phyloP scores from a whole-genome alignment of 2,888 invertebrate species.

The Himalopsyche anomala region DNA sequence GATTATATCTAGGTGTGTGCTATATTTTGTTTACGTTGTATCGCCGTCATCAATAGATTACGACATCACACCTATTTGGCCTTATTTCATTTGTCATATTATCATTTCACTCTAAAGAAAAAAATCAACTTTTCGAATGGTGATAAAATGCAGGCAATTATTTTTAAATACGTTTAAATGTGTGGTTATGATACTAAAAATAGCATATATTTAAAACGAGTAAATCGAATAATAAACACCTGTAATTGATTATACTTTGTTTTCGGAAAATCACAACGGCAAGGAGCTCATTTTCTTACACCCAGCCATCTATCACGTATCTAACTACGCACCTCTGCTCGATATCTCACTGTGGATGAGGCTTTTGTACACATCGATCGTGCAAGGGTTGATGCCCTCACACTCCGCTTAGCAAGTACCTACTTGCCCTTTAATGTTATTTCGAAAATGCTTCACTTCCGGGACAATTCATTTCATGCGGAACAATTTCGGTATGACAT shows the following conservation, averaged over 20 bases:
- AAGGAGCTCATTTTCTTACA: background rate
- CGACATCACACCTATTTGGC: no score
- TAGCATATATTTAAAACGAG: background rate
- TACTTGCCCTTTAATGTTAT: constrained; percentile 32
- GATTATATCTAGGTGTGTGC: no score
- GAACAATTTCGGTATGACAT: constrained; percentile 27
- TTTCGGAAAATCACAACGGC: background rate
- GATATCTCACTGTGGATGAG: constrained; percentile 17
- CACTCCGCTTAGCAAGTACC: constrained; percentile 3
- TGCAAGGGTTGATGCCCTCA: constrained; percentile 37
- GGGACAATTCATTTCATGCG: background rate
- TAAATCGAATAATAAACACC: background rate
- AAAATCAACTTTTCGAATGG: no score
- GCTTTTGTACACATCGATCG: constrained; percentile 34
- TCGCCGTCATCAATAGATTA: no score
- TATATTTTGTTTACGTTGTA: no score
- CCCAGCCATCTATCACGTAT: constrained; percentile 6
- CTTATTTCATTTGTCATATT: no score
- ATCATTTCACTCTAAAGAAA: no score
- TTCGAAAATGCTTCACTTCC: constrained; percentile 31
- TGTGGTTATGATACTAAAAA: no score
- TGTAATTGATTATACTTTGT: background rate
- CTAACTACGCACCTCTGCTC: constrained; percentile 4
- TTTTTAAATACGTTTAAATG: no score
- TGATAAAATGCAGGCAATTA: no score